These are phyloP conservation scores for Vanessa tameamea DNA, from an alignment of 1,140 invertebrate genomes.

Conservation along the genomic window DNA sequence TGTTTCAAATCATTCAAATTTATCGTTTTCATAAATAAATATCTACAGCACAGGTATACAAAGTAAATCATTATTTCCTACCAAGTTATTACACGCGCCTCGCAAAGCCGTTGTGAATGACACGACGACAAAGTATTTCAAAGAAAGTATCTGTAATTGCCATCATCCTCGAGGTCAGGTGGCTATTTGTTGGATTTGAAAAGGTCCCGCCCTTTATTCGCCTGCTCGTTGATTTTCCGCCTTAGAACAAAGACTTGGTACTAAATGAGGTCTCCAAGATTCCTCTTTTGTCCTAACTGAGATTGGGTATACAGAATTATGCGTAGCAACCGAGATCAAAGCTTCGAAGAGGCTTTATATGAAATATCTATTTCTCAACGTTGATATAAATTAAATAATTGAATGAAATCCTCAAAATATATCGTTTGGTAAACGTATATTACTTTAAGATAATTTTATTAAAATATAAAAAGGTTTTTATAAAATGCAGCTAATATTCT, in stretches of 20 bases:
- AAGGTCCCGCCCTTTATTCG: conserved; percentile 51
- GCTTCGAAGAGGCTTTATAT: neutral
- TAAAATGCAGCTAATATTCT: no score
- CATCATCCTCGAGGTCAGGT: conserved; percentile 51
- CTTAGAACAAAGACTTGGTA: conserved; percentile 53
- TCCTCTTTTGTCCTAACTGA: conserved; percentile 39
- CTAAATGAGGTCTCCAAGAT: conserved; percentile 49
- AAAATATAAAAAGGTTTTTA: no score
- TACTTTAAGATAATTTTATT: no score
- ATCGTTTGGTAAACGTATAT: neutral
- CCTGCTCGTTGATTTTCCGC: conserved; percentile 57
- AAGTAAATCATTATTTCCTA: conserved; percentile 13
- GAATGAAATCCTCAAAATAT: neutral
- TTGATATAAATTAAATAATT: conserved; percentile 1
- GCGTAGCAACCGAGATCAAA: conserved; percentile 5
- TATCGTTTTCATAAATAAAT: neutral
- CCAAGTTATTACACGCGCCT: conserved; percentile 13
- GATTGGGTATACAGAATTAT: conserved; percentile 16
- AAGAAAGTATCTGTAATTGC: conserved; percentile 65
- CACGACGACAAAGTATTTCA: conserved; percentile 44
- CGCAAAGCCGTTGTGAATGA: conserved; percentile 19
- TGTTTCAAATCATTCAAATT: no score
- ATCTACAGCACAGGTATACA: neutral
- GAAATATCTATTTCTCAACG: neutral
- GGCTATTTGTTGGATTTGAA: conserved; percentile 60